Base-by-base conservation (phyloP, 2,888 invertebrate species). In the Ceramica pisi region DNA sequence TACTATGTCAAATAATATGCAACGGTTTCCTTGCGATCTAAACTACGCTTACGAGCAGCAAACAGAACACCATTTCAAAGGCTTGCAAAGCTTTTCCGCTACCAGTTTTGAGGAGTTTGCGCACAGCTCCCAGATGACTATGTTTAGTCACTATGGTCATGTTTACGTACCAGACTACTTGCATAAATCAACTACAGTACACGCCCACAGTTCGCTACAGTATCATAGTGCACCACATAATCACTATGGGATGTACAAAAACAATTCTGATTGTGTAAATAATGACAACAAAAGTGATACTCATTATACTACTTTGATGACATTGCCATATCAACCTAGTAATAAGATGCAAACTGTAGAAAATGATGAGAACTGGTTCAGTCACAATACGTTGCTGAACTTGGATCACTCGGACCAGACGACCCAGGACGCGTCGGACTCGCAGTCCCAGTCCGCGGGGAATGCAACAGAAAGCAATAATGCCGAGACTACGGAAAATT, bases 321-420 rank as follows among this genome's bases (percentile, higher is more conserved):
- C 97, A 70, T 96, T 97, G 83, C 94, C 96, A 93, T 96, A 97
- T 93, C 96, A 96, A 89, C 91, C 91, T 93, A 97, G 96, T 89
- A 97, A 96, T 93, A 97, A 98, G 93, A 95, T 98, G 85, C 98
- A 98, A 86, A 91, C 94, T 44, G 95, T 96, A 86, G 97, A 96
- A 78, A 96, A 95, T 85, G 94, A 95, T 81, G 95, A 96, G 80
- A 95, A 95, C 80, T 96, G 96, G 95, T 95, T 93, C 86, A 95
- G 95, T 90, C 95, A 95, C 81, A 95, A 92, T 79, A 94, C 94
- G 44, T 84, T 95, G 55, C 78, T 94, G 78, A 93, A 91, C 78
- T 87, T 95, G 88, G 95, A 95, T 71, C 91, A 93, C 57, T 88
- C 92, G 5, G 94, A 94, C 72, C 93, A 94, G 67, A 88, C 90